phyloP scores from a whole-genome alignment of 2,113 vertebrate species.

The Oenanthe oenanthe region DNA sequence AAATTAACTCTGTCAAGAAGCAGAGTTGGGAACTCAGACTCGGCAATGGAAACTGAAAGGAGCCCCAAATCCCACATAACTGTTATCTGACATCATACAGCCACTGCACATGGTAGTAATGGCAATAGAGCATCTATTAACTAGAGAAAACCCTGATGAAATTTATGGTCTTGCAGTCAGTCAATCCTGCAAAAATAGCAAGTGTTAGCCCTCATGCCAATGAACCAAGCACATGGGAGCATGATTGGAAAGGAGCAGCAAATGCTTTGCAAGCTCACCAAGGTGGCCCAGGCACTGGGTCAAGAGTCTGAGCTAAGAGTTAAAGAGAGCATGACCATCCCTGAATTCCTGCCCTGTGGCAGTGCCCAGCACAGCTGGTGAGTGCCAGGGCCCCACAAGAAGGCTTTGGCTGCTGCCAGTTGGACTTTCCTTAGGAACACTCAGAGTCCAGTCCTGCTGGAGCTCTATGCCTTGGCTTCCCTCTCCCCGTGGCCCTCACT shows the following conservation, averaged over 20 bases:
- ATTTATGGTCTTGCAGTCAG: background rate
- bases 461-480: background rate
- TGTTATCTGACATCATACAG: background rate
- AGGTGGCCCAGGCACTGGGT: background rate
- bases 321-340: background rate
- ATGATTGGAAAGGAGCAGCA: background rate
- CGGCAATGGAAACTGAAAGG: background rate
- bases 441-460: background rate
- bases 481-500: background rate
- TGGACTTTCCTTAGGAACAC: background rate
- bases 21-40: background rate
- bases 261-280: background rate
- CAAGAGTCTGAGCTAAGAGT: background rate
- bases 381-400: background rate
- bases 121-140: background rate
- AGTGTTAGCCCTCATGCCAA: background rate
- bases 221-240: rapidly evolving
- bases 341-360: background rate
- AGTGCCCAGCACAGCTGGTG: rapidly evolving
- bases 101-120: background rate
- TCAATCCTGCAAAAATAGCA: background rate
- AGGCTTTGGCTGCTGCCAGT: background rate
- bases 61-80: background rate
- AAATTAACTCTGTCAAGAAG: background rate
- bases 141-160: background rate